phyloP scores from a whole-genome alignment of 2,113 vertebrate genomes.

The Eulemur macaco region DNA sequence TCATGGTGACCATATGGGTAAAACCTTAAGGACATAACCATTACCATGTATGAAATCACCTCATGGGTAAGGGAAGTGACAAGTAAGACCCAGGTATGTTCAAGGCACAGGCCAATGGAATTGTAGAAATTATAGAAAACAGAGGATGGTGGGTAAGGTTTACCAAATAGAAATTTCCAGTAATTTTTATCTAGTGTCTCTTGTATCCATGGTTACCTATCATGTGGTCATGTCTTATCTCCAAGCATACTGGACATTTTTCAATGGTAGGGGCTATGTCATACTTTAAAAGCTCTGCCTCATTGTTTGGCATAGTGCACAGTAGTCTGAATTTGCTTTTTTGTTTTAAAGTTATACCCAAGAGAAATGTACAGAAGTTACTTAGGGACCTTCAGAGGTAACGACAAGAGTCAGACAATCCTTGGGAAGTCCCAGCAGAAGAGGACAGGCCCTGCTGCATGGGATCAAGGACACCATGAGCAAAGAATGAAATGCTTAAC shows the following conservation, averaged over 20 bases:
- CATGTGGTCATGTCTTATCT: neutral
- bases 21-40: neutral
- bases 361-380: neutral
- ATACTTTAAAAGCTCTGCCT: neutral
- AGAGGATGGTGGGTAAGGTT: neutral
- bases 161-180: neutral
- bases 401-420: neutral
- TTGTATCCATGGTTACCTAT: neutral
- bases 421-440: neutral
- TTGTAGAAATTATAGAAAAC: neutral
- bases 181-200: neutral
- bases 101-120: neutral
- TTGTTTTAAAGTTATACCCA: neutral
- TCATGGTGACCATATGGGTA: neutral
- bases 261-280: neutral
- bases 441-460: neutral
- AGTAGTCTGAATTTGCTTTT: neutral
- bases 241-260: neutral
- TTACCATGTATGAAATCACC: neutral
- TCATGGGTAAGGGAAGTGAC: neutral
- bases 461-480: neutral
- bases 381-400: neutral
- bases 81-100: neutral
- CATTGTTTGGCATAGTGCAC: neutral
- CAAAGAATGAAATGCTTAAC: neutral